phyloP scores from a whole-genome alignment of 2,888 invertebrate species.

The Pinctada fucata region DNA sequence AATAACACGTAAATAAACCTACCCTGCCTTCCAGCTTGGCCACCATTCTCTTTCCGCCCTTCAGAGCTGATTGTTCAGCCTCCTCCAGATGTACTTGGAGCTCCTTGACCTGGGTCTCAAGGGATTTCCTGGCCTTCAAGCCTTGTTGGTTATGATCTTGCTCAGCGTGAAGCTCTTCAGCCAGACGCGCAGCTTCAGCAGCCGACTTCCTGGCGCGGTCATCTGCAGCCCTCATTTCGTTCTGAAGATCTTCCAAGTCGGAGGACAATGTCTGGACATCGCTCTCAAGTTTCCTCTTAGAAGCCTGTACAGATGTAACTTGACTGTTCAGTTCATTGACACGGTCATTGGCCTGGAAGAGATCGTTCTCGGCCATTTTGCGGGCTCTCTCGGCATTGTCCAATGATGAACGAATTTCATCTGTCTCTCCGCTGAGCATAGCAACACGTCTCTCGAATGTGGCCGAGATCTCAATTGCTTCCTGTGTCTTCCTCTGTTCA shows the following conservation, averaged over 20 bases:
- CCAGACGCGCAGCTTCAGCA: constrained; percentile 94
- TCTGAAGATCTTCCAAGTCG: constrained; percentile 98
- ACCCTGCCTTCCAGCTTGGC: constrained; percentile 94
- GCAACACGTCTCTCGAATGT: neutral
- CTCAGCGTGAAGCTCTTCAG: constrained; percentile 98
- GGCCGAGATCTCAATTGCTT: neutral
- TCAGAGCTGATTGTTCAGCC: constrained; percentile 97
- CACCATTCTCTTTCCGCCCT: constrained; percentile 99
- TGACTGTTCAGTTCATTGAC: constrained; percentile 96
- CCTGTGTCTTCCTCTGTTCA: neutral
- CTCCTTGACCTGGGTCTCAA: constrained; percentile 99
- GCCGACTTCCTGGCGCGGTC: constrained; percentile 81
- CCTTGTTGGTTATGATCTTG: constrained; percentile 99
- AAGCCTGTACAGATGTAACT: constrained; percentile 90
- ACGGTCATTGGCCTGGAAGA: constrained; percentile 97
- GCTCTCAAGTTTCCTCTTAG: neutral
- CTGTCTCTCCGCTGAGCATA: constrained; percentile 87
- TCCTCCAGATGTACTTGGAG: constrained; percentile 94
- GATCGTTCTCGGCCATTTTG: constrained; percentile 97
- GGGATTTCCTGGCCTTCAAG: constrained; percentile 98
- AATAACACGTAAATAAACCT: neutral
- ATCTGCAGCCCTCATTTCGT: constrained; percentile 99
- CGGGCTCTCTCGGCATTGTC: constrained; percentile 96
- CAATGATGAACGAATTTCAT: constrained; percentile 96
- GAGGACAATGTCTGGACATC: constrained; percentile 71